A percentile compares a stretch with the other conserved stretches of the same genome.
Evolutionary conservation across 2,797 vertebrate genomes (phyloP).

Genomic region (Macropus fuliginosus): DNA sequence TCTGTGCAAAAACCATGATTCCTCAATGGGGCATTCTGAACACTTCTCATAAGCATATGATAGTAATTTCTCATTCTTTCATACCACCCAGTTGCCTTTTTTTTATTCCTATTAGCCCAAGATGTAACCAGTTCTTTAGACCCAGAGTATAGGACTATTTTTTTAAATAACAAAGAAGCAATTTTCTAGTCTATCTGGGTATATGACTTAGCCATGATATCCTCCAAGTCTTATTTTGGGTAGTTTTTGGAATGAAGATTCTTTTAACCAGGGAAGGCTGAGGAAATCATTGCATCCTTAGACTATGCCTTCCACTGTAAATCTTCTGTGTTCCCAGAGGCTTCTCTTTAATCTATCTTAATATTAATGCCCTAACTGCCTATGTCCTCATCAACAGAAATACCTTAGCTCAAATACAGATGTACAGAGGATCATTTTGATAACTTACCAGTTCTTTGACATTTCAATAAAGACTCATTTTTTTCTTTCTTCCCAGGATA

Average conservation of each 20-base stretch:
- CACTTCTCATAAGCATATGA: neutral
- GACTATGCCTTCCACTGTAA: neutral
- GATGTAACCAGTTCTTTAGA: neutral
- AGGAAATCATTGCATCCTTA: neutral
- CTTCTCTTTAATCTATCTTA: neutral
- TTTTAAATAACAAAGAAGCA: neutral
- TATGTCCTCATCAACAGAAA: neutral
- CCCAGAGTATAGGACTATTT: too few species aligned
- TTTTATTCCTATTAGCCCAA: neutral
- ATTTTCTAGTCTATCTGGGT: neutral
- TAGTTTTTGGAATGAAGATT: neutral
- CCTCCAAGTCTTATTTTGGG: neutral
- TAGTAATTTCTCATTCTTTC: neutral
- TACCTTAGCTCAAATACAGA: neutral
- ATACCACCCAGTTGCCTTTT: neutral
- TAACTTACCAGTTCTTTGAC: neutral
- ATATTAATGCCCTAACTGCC: neutral
- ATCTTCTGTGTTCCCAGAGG: neutral
- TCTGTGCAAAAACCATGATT: neutral
- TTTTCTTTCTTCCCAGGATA: neutral
- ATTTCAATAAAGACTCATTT: neutral
- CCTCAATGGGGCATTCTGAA: neutral
- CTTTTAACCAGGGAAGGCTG: neutral
- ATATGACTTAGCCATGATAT: neutral
- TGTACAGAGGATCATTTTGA: neutral